Evolutionary conservation across 1,140 invertebrate species (phyloP).

Genomic region (Drosophila bocqueti): DNA sequence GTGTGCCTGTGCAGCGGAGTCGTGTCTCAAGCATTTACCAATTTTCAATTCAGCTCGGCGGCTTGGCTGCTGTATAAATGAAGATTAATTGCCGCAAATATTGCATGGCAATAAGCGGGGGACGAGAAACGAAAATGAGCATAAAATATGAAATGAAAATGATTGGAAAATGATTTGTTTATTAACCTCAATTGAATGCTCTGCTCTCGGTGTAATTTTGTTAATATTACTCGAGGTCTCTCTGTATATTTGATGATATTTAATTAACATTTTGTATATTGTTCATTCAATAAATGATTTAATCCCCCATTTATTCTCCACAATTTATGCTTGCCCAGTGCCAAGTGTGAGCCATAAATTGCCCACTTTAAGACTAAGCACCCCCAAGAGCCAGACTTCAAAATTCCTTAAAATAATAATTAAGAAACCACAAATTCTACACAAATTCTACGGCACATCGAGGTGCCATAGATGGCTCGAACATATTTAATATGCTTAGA

Average conservation of each 20-base stretch:
- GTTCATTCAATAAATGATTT: neutral
- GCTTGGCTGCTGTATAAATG: constrained; percentile 41
- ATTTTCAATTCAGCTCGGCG: constrained; percentile 20
- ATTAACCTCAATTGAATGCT: constrained; percentile 7
- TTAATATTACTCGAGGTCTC: neutral
- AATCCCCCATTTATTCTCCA: neutral
- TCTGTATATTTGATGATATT: no score
- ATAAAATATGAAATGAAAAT: constrained; percentile 39
- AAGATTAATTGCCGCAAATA: constrained; percentile 61
- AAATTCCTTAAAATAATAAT: constrained; percentile 30
- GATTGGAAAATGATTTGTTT: constrained; percentile 13
- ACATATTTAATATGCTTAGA: constrained; percentile 28
- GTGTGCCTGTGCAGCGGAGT: constrained; percentile 15
- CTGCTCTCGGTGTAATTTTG: neutral
- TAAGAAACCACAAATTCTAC: constrained; percentile 1
- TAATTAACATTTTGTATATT: no score
- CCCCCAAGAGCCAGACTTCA: neutral
- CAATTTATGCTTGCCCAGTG: neutral
- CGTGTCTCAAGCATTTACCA: constrained; percentile 54
- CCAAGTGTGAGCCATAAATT: constrained; percentile 7
- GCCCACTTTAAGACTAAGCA: neutral
- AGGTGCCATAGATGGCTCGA: neutral
- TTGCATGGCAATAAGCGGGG: constrained; percentile 46
- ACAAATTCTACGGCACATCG: constrained; percentile 21
- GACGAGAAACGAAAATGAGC: constrained; percentile 26